phyloP scores from a whole-genome alignment of 2,113 vertebrate species.

The Oncorhynchus nerka region DNA sequence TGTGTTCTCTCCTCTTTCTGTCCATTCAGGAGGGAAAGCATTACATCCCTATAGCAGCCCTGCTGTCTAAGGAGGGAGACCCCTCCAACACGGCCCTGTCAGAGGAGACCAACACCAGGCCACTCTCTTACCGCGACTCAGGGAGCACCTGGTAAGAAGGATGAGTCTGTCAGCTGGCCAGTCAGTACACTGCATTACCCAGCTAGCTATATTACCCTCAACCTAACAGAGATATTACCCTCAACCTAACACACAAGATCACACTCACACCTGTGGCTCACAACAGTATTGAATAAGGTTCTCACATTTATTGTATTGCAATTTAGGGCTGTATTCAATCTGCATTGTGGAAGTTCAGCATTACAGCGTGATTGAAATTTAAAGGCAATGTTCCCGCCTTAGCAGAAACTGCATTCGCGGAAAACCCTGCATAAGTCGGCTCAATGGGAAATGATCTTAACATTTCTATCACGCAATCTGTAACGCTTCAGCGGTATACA shows the following conservation, averaged over 20 bases:
- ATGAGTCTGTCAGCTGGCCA: neutral
- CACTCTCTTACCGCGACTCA: slow-evolving; percentile 73
- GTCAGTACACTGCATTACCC: neutral
- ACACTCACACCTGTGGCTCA: neutral
- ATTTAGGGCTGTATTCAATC: neutral
- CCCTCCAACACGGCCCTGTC: slow-evolving; percentile 56
- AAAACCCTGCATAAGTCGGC: too few species aligned
- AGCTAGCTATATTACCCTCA: neutral
- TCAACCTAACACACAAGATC: slow-evolving; percentile 46
- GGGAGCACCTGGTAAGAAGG: slow-evolving; percentile 79
- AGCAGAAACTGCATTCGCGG: too few species aligned
- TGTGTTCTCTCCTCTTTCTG: slow-evolving; percentile 29
- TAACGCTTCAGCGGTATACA: neutral
- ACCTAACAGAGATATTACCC: neutral
- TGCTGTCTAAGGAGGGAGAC: slow-evolving; percentile 75
- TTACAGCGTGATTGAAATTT: too few species aligned
- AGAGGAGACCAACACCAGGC: slow-evolving; percentile 71
- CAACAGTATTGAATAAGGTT: neutral
- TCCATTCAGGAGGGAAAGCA: slow-evolving; percentile 87
- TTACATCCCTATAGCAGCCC: slow-evolving; percentile 90
- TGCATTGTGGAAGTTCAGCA: too few species aligned
- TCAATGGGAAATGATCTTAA: too few species aligned
- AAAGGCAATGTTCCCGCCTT: too few species aligned
- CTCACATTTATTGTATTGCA: neutral
- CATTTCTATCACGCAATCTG: too few species aligned